Conservation (phyloP, 2,888 invertebrate species). For the Chrysodeixis includens region DNA sequence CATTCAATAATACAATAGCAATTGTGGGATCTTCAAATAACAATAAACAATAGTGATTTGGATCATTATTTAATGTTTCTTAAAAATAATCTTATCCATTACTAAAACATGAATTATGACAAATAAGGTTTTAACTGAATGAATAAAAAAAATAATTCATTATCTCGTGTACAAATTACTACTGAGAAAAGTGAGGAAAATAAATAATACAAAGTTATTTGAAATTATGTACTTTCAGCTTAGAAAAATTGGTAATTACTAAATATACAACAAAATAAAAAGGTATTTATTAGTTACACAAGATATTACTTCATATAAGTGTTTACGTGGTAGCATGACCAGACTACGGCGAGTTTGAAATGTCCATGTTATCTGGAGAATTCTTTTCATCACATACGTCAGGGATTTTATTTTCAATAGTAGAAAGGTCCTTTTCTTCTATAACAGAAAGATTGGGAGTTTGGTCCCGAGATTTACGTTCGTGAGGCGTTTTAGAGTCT, state of each 20-base stretch:
- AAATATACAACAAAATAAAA: conserved; percentile 9
- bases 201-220: conserved; percentile 23
- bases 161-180: conserved; percentile 20
- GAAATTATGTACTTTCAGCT: conserved; percentile 29
- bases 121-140: conserved; percentile 25
- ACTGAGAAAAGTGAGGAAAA: neutral
- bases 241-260: conserved; percentile 18
- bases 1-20: no score
- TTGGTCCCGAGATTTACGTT: conserved; percentile 78
- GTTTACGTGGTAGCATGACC: conserved; percentile 6
- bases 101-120: conserved; percentile 39
- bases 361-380: conserved; percentile 93
- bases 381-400: conserved; percentile 88
- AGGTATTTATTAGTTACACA: conserved; percentile 10
- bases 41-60: neutral
- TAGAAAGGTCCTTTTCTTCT: conserved; percentile 70
- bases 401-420: conserved; percentile 68
- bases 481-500: conserved; percentile 82
- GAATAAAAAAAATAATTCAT: conserved; percentile 24
- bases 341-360: conserved; percentile 92
- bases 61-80: conserved; percentile 54
- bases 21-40: neutral
- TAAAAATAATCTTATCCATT: conserved; percentile 39
- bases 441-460: conserved; percentile 74
- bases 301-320: conserved; percentile 9